phyloP scores from a whole-genome alignment of 2,113 vertebrate genomes.

The Cololabis saira region DNA sequence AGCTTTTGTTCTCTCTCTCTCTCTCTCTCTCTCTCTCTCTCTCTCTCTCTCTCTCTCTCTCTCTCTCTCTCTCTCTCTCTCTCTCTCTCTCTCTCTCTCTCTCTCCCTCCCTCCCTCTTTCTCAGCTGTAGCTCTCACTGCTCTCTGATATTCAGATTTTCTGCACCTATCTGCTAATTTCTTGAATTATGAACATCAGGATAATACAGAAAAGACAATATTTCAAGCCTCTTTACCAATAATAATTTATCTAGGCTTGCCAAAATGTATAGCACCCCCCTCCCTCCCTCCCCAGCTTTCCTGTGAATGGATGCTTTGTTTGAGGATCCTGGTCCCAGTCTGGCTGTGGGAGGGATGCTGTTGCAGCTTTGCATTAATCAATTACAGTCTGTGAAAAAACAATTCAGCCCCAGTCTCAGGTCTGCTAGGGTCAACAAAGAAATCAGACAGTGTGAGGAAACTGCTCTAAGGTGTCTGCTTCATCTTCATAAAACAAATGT shows the following conservation, averaged over 20 bases:
- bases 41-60: background rate
- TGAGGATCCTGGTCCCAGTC: slow-evolving; percentile 59
- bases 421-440: slow-evolving; percentile 4
- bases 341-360: slow-evolving; percentile 46
- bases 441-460: slow-evolving; percentile 1
- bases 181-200: background rate
- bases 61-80: slow-evolving; percentile 31
- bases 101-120: background rate
- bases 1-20: slow-evolving; percentile 63
- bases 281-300: background rate
- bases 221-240: slow-evolving; percentile 5
- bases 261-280: slow-evolving; percentile 47
- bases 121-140: slow-evolving; percentile 33
- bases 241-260: slow-evolving; percentile 40
- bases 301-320: slow-evolving; percentile 69
- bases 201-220: background rate
- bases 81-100: slow-evolving; percentile 11
- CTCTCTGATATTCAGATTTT: slow-evolving; percentile 8
- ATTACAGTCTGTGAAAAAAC: slow-evolving; percentile 54
- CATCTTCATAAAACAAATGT: too few relatives aligned
- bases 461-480: too few relatives aligned
- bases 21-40: slow-evolving; percentile 11
- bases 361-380: slow-evolving; percentile 57
- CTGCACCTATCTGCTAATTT: background rate
- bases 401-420: slow-evolving; percentile 6